A percentile compares a stretch with the other conserved stretches of the same genome.
Conservation (phyloP, 2,888 invertebrate genomes). For the Timema cristinae region DNA sequence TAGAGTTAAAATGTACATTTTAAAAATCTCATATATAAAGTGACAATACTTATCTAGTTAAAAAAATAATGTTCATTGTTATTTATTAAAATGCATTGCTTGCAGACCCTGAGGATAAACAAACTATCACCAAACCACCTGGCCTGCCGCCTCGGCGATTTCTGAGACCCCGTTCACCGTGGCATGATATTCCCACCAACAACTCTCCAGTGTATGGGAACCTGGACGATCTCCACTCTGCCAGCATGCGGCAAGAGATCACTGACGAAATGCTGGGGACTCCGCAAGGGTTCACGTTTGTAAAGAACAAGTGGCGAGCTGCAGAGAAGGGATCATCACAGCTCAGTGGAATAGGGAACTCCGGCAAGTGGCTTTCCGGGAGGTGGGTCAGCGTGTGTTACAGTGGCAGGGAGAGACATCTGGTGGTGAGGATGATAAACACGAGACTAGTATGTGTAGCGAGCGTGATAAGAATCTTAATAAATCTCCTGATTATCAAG, state of each 20-base stretch:
- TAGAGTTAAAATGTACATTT: no score
- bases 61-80: not conserved
- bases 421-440: not conserved
- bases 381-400: not conserved
- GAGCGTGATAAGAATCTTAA: no score
- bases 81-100: not conserved
- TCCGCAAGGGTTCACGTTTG: conserved; percentile 24
- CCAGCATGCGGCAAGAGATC: not conserved
- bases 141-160: conserved; percentile 23
- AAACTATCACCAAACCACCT: conserved; percentile 15
- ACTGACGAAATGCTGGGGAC: conserved; percentile 26
- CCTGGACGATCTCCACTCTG: conserved; percentile 13
- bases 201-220: conserved; percentile 35
- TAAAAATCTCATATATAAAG: no score
- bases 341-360: conserved; percentile 11
- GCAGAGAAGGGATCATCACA: conserved; percentile 14
- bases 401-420: conserved; percentile 6
- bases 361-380: conserved; percentile 14
- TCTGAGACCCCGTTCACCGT: conserved; percentile 34
- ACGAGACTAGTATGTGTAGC: no score
- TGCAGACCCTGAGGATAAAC: not conserved
- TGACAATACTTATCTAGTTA: not conserved
- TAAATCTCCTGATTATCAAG: no score
- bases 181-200: conserved; percentile 40
- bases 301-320: conserved; percentile 26